Base-by-base conservation (phyloP, 1,140 invertebrate species). In the Capitella teleta region DNA sequence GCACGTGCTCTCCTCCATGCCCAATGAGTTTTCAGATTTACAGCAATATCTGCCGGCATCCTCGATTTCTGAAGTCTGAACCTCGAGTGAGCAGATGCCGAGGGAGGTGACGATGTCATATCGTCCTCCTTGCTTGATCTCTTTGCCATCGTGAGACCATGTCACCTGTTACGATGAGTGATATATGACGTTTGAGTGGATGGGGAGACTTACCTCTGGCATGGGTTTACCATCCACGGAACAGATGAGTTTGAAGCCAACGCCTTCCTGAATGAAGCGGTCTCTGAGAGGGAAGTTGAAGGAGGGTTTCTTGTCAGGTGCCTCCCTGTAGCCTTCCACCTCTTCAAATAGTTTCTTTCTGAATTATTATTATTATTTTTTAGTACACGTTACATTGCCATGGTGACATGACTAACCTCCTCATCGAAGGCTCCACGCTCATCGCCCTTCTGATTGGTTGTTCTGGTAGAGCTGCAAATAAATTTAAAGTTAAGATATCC, bases 201-300 rank as follows among this genome's bases (percentile, higher is more conserved):
- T n/a, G n/a, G n/a, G n/a, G n/a, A n/a, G n/a, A n/a, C n/a, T n/a
- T n/a, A 91, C 91, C 19, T 87, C 86, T 1, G 95, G 93, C 52
- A 83, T 78, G 55, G 96, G 96, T 68, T 89, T 90, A 44, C 92
- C 93, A 58, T 84, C 83, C 12, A 98, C 77, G 66, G 93, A 96
- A 70, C 93, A 97, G 2, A 98, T 80, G n/a, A 99, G 78, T 75
- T 99, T 98, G 58, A 90, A 85, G 25, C 71, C 70, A 45, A 74
- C 61, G 16, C 76, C 75, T 26, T 70, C 65, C 74, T 98, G 95
- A 78, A 99, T 98, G 49, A 98, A 85, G 69, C 96, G 86, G 65
- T 93, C 92, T 70, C 96, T 81, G 42, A 99, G 79, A 59, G 90
- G 80, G 85, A 99, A 98, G 57, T 89, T 95, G 74, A 98, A 98